phyloP scores from a whole-genome alignment of 2,797 vertebrate genomes.

The Miichthys miiuy region DNA sequence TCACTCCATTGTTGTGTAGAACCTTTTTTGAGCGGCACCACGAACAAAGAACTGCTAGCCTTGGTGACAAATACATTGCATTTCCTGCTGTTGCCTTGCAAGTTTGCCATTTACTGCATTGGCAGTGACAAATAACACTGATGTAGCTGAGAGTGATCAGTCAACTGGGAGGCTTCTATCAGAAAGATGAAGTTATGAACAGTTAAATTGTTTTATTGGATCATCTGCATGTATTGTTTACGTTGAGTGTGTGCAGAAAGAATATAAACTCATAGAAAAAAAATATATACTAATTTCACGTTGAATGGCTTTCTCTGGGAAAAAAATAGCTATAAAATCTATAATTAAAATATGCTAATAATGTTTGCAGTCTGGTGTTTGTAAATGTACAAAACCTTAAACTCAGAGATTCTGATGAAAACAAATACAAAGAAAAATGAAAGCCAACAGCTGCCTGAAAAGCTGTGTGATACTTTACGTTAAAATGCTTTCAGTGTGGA shows the following conservation, averaged over 20 bases:
- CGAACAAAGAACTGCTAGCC: neutral
- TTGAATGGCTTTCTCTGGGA: neutral
- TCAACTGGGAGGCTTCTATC: neutral
- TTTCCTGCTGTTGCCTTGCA: neutral
- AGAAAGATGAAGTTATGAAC: constrained; percentile 2
- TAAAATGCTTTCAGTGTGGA: neutral
- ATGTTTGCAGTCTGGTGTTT: neutral
- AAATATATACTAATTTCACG: neutral
- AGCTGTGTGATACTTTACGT: too few relatives aligned
- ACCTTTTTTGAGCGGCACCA: neutral
- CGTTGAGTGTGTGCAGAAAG: constrained; percentile 15
- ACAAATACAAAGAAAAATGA: neutral
- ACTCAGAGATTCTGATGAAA: neutral
- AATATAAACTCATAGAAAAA: constrained; percentile 14
- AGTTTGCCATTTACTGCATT: neutral
- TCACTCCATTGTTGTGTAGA: neutral
- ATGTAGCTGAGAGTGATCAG: neutral
- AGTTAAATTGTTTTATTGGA: neutral
- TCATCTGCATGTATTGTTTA: constrained; percentile 29
- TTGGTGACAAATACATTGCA: neutral
- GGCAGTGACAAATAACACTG: constrained; percentile 7
- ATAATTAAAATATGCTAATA: neutral
- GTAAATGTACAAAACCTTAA: neutral
- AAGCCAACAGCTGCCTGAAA: neutral
- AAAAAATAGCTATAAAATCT: neutral